Percentiles rank a stretch among this genome's conserved stretches.
Evolutionary conservation across 2,113 vertebrate species (phyloP).

Genomic region (Myotis yumanensis): DNA sequence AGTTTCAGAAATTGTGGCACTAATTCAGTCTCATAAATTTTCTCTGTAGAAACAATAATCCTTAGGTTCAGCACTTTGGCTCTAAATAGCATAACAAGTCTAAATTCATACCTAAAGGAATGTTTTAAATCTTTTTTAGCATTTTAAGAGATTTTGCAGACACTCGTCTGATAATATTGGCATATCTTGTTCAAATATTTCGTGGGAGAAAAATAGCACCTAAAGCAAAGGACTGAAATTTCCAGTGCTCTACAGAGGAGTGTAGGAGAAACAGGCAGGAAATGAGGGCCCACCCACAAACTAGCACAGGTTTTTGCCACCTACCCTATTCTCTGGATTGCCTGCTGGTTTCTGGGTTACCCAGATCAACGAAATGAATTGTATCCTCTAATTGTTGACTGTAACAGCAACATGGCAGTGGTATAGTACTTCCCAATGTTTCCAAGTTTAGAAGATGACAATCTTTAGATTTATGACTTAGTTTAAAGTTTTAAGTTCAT

Average conservation of each 20-base stretch:
- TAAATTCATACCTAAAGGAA: constrained; percentile 59
- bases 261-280: background rate
- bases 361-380: background rate
- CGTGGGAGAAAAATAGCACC: constrained; percentile 42
- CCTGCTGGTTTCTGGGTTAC: background rate
- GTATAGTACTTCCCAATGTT: background rate
- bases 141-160: constrained; percentile 49
- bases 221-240: constrained; percentile 41
- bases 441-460: background rate
- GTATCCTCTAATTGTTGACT: background rate
- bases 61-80: constrained; percentile 46
- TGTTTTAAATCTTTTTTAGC: constrained; percentile 18
- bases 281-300: background rate
- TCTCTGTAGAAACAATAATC: constrained; percentile 36
- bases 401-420: background rate
- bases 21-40: constrained; percentile 23
- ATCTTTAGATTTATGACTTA: background rate
- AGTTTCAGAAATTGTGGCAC: constrained; percentile 41
- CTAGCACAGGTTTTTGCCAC: background rate
- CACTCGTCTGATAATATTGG: constrained; percentile 32
- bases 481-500: constrained; percentile 2
- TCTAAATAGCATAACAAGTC: constrained; percentile 5
- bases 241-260: background rate
- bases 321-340: background rate
- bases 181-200: constrained; percentile 38